These are phyloP conservation scores for Celastrina argiolus DNA, from an alignment of 2,888 invertebrate genomes.

Conservation along the genomic window DNA sequence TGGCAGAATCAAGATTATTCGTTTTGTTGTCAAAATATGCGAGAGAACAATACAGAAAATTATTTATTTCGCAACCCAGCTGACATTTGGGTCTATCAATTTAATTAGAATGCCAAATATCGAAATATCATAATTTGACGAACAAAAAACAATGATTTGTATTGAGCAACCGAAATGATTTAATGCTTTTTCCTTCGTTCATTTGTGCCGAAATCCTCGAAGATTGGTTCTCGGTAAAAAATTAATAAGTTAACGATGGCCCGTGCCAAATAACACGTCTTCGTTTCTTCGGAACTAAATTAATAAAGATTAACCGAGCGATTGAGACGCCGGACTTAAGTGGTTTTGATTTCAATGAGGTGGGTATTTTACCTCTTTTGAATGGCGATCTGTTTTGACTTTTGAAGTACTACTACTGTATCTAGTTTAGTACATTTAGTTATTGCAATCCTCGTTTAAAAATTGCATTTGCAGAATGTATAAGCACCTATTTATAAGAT, in stretches of 20 bases:
- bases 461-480: too few relatives aligned
- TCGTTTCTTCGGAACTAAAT: slow-evolving; percentile 11
- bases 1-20: not conserved
- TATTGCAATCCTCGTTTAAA: too few relatives aligned
- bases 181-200: not conserved
- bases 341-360: slow-evolving; percentile 1
- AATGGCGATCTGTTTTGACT: too few relatives aligned
- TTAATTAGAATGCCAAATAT: not conserved
- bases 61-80: not conserved
- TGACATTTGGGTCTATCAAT: not conserved
- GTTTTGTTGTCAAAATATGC: not conserved
- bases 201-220: slow-evolving; percentile 24
- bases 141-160: not conserved
- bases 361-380: not conserved
- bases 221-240: slow-evolving; percentile 47
- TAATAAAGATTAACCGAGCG: not conserved
- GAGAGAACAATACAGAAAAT: not conserved
- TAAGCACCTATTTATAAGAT: too few relatives aligned
- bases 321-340: slow-evolving; percentile 5
- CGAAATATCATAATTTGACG: not conserved
- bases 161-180: not conserved
- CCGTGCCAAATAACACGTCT: slow-evolving; percentile 50
- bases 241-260: slow-evolving; percentile 49
- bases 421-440: too few relatives aligned
- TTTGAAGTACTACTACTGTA: too few relatives aligned